A percentile compares a stretch with the other conserved stretches of the same genome.
Conservation (phyloP, 1,140 invertebrate species). For the Drosophila melanica region DNA sequence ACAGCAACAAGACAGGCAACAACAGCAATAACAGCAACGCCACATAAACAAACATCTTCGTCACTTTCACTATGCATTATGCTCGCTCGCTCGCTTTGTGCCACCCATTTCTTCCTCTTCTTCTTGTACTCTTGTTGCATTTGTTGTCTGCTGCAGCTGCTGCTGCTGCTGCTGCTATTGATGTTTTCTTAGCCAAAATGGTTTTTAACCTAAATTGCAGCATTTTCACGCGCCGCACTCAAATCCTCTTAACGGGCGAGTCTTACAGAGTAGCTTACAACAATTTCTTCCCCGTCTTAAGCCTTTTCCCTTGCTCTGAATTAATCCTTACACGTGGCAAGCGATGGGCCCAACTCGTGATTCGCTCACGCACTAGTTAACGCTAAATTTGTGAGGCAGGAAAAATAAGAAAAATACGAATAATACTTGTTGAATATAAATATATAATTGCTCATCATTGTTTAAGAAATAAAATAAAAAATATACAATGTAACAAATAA, state of each 20-base stretch:
- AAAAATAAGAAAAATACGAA: too few relatives aligned
- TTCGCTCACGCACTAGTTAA: neutral
- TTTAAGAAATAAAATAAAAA: too few relatives aligned
- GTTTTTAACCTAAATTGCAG: conserved; percentile 73
- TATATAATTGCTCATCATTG: too few relatives aligned
- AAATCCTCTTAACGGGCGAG: conserved; percentile 60
- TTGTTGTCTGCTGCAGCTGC: neutral
- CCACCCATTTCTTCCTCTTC: conserved; percentile 5
- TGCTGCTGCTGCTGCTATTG: conserved; percentile 1
- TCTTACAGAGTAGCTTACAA: conserved; percentile 12
- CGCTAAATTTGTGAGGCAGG: too few relatives aligned
- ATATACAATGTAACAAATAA: too few relatives aligned
- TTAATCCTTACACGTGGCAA: conserved; percentile 23
- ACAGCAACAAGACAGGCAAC: conserved; percentile 24
- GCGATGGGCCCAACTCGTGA: neutral
- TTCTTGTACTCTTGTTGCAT: neutral
- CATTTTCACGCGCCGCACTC: conserved; percentile 55
- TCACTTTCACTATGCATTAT: conserved; percentile 68
- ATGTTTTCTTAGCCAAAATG: conserved; percentile 63
- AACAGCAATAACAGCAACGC: conserved; percentile 7
- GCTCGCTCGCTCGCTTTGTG: conserved; percentile 28
- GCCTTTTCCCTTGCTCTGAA: neutral
- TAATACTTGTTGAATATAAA: too few relatives aligned
- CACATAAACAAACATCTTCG: conserved; percentile 50
- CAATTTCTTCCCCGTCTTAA: conserved; percentile 13